Conservation (phyloP, 2,113 vertebrate genomes). For the Picathartes gymnocephalus region DNA sequence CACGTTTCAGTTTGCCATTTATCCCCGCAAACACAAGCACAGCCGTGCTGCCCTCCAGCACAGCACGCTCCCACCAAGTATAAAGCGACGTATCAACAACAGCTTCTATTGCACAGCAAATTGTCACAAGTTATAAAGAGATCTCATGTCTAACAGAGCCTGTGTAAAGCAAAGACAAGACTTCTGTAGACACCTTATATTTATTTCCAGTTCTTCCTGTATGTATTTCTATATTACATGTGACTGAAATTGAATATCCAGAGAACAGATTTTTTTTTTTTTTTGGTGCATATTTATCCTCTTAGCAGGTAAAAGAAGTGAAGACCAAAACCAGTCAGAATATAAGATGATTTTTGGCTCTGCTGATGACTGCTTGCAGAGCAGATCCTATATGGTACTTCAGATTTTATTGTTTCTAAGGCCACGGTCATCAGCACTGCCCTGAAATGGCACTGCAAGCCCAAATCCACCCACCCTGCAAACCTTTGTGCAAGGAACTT, state of each 20-base stretch:
- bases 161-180: background rate
- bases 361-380: background rate
- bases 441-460: background rate
- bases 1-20: background rate
- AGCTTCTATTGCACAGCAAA: background rate
- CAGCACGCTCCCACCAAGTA: background rate
- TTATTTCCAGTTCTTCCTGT: background rate
- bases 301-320: background rate
- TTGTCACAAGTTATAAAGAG: background rate
- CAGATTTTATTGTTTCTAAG: background rate
- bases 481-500: background rate
- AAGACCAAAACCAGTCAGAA: background rate
- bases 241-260: background rate
- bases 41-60: background rate
- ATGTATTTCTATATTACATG: background rate
- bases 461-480: background rate
- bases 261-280: background rate
- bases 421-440: background rate
- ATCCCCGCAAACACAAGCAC: background rate
- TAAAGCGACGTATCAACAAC: background rate
- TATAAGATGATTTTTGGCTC: background rate
- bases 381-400: background rate
- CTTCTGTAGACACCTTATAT: rapidly evolving
- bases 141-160: background rate
- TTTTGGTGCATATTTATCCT: background rate